These are phyloP conservation scores for Metopia argyrocephala DNA, from an alignment of 2,888 invertebrate genomes.

Conservation along the genomic window DNA sequence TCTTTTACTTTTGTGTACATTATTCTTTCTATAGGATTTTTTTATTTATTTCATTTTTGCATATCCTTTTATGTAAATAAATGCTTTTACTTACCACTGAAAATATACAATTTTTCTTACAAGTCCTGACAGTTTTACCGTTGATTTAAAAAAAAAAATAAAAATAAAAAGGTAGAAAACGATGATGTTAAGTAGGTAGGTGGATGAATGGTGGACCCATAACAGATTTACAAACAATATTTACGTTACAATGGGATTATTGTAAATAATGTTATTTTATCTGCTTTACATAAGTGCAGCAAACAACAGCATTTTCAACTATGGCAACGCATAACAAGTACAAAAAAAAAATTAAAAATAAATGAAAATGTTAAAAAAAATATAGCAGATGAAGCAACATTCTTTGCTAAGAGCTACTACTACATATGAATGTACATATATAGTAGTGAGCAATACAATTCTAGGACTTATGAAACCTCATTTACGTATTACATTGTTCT, in stretches of 20 bases:
- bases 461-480: too few species aligned
- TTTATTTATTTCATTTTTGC: background rate
- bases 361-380: background rate
- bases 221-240: conserved; percentile 24
- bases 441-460: too few species aligned
- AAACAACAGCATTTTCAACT: background rate
- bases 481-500: too few species aligned
- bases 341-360: background rate
- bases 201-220: background rate
- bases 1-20: background rate
- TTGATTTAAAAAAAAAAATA: background rate
- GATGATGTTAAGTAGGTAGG: background rate
- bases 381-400: background rate
- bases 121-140: background rate
- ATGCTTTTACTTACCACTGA: conserved; percentile 7
- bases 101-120: background rate
- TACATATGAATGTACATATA: background rate
- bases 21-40: too few species aligned
- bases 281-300: conserved; percentile 4
- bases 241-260: conserved; percentile 24
- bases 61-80: background rate
- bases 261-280: conserved; percentile 34
- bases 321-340: background rate
- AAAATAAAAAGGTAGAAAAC: background rate
- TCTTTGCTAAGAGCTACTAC: background rate